A percentile compares a stretch with the other conserved stretches of the same genome.
These are phyloP conservation scores for Lasioglossum marginatum DNA, from an alignment of 2,888 invertebrate species.

Conservation along the genomic window DNA sequence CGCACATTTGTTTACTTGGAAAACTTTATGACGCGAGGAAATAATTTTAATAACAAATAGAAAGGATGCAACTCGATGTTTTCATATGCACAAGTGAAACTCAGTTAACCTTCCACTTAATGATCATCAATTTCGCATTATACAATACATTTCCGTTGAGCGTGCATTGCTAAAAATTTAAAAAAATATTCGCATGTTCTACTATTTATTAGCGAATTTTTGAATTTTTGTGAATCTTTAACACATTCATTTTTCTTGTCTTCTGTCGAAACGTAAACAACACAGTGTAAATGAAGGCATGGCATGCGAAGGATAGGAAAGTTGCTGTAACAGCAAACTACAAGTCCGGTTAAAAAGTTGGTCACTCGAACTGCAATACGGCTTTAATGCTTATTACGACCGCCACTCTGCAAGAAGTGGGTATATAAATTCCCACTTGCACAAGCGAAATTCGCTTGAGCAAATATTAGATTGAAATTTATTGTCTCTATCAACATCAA, in stretches of 20 bases:
- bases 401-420: background rate
- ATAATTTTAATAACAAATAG: too few species aligned
- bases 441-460: background rate
- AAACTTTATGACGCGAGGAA: too few species aligned
- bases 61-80: too few species aligned
- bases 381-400: background rate
- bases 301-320: background rate
- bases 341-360: slow-evolving; percentile 11
- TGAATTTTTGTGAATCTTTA: too few species aligned
- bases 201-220: background rate
- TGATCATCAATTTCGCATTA: too few species aligned
- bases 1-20: too few species aligned
- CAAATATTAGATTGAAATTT: slow-evolving; percentile 3
- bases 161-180: background rate
- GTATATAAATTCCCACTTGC: background rate
- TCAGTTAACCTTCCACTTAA: too few species aligned
- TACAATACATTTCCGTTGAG: too few species aligned
- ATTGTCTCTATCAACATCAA: slow-evolving; percentile 3
- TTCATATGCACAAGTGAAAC: too few species aligned
- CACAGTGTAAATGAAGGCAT: background rate
- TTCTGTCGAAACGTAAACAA: background rate
- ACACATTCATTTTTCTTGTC: background rate
- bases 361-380: background rate
- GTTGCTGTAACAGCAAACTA: background rate
- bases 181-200: too few species aligned